A percentile compares a stretch with the other conserved stretches of the same genome.
Conservation (phyloP, 2,888 invertebrate genomes). For the Patella pellucida region DNA sequence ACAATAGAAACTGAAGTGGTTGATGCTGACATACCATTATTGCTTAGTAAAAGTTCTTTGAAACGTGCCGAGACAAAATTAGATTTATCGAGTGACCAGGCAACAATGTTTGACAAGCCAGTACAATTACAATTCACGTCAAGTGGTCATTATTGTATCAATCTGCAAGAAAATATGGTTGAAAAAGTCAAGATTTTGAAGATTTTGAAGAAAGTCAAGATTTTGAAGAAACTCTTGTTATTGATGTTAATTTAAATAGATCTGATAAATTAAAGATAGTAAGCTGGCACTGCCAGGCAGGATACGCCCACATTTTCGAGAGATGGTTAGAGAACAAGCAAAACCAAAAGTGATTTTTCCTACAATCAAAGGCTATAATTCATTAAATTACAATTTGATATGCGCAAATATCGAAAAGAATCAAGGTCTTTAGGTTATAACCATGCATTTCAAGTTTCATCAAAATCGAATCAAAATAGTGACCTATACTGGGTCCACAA, state of each 20-base stretch:
- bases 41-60: constrained; percentile 28
- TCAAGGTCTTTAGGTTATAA: too few species aligned
- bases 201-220: not conserved
- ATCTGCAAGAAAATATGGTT: not conserved
- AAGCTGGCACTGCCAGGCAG: too few species aligned
- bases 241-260: constrained; percentile 6
- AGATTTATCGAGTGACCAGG: constrained; percentile 24
- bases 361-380: too few species aligned
- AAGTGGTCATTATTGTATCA: constrained; percentile 30
- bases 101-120: constrained; percentile 21
- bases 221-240: not conserved
- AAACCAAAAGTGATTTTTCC: too few species aligned
- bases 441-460: too few species aligned
- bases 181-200: not conserved
- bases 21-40: constrained; percentile 24
- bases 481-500: too few species aligned
- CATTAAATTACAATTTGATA: too few species aligned
- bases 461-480: too few species aligned
- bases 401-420: too few species aligned
- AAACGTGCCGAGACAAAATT: constrained; percentile 26
- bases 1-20: constrained; percentile 27
- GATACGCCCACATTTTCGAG: too few species aligned
- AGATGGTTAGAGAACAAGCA: too few species aligned
- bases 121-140: constrained; percentile 28
- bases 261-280: not conserved